Evolutionary conservation across 2,888 invertebrate genomes (phyloP).

Genomic region (Pollenia angustigena): DNA sequence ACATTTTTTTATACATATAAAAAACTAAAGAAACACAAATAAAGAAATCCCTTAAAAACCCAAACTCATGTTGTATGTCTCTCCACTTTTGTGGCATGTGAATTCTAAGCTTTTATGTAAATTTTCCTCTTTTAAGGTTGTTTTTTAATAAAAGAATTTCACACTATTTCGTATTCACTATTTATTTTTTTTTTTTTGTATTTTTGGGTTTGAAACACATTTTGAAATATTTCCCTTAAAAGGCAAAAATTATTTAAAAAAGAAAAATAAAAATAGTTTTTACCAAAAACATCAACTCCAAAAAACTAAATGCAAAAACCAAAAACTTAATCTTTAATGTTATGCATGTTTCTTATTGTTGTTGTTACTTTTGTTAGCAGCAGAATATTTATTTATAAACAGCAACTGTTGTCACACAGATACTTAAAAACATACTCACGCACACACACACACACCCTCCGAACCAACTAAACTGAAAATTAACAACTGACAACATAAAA

Average conservation of each 20-base stretch:
- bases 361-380: slow-evolving; percentile 53
- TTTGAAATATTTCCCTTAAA: slow-evolving; percentile 54
- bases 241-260: slow-evolving; percentile 38
- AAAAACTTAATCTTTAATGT: slow-evolving; percentile 81
- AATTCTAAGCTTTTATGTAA: slow-evolving; percentile 81
- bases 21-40: not conserved
- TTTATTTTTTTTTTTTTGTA: not conserved
- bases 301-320: slow-evolving; percentile 45
- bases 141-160: slow-evolving; percentile 55
- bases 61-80: slow-evolving; percentile 47
- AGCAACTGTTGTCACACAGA: slow-evolving; percentile 76
- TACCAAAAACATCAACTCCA: slow-evolving; percentile 21
- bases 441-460: slow-evolving; percentile 4
- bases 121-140: slow-evolving; percentile 75
- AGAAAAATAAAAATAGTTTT: slow-evolving; percentile 58
- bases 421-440: not conserved
- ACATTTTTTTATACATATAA: slow-evolving; percentile 9
- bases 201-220: slow-evolving; percentile 18
- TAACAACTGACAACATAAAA: slow-evolving; percentile 49
- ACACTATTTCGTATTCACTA: slow-evolving; percentile 55
- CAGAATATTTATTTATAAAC: slow-evolving; percentile 47
- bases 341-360: slow-evolving; percentile 77
- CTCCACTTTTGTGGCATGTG: slow-evolving; percentile 41
- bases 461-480: slow-evolving; percentile 38
- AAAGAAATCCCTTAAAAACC: slow-evolving; percentile 23